These are phyloP conservation scores for Seriola aureovittata DNA, from an alignment of 2,113 vertebrate species.

Conservation along the genomic window DNA sequence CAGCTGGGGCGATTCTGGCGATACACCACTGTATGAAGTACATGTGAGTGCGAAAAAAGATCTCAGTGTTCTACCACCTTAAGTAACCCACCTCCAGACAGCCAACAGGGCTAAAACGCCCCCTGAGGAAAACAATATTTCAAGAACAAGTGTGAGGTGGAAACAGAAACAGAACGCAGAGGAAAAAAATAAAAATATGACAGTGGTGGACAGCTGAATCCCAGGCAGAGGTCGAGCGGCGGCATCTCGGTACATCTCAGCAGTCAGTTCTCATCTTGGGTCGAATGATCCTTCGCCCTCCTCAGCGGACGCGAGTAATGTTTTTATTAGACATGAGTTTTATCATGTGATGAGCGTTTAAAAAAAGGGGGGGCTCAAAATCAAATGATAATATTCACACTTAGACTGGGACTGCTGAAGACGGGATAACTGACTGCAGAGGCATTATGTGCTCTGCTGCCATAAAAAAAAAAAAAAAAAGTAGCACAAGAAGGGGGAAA, in stretches of 20 bases:
- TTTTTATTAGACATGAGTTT: constrained; percentile 15
- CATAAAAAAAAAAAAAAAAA: constrained; percentile 39
- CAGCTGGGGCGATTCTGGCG: neutral
- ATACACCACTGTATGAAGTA: neutral
- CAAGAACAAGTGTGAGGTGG: constrained; percentile 18
- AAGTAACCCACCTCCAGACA: constrained; percentile 31
- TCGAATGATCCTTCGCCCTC: constrained; percentile 6
- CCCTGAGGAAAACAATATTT: constrained; percentile 53
- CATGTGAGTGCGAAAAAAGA: neutral
- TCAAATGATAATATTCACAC: neutral
- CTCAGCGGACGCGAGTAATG: neutral
- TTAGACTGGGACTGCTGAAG: constrained; percentile 8
- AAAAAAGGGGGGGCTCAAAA: neutral
- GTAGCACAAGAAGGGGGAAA: constrained; percentile 47
- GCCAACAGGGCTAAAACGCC: constrained; percentile 44
- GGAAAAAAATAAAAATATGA: constrained; percentile 6
- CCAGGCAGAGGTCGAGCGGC: constrained; percentile 23
- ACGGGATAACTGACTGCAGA: constrained; percentile 44
- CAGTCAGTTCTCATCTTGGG: constrained; percentile 44
- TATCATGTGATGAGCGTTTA: constrained; percentile 3
- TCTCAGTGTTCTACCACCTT: constrained; percentile 33
- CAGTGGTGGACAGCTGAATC: constrained; percentile 32
- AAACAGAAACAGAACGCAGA: constrained; percentile 17
- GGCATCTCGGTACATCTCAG: constrained; percentile 36
- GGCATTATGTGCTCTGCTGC: constrained; percentile 59